phyloP scores from a whole-genome alignment of 2,888 invertebrate species.

The Fissipunctia ypsillon region DNA sequence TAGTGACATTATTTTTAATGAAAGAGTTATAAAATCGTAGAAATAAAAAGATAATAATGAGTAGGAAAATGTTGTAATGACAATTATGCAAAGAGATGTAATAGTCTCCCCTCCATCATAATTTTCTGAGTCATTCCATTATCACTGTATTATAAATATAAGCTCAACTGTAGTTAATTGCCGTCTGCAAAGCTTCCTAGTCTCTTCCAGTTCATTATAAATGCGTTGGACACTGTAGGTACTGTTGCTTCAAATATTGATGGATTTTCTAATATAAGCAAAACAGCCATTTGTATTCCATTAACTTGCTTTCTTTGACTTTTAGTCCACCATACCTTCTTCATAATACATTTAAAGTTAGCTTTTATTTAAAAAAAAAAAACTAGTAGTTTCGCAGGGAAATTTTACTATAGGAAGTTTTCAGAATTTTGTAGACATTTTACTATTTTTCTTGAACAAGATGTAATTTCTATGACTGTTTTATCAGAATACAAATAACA shows the following conservation, averaged over 20 bases:
- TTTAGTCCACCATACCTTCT: constrained; percentile 65
- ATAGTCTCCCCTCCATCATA: not conserved
- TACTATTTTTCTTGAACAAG: constrained; percentile 27
- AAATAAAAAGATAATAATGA: too few species aligned
- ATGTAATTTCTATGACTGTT: constrained; percentile 16
- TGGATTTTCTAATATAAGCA: constrained; percentile 82
- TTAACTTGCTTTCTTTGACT: constrained; percentile 76
- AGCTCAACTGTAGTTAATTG: not conserved
- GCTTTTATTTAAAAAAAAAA: constrained; percentile 43
- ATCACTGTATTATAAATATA: not conserved
- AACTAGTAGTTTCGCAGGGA: constrained; percentile 14
- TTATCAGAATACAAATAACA: constrained; percentile 22
- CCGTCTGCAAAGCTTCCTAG: not conserved
- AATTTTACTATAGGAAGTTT: constrained; percentile 27
- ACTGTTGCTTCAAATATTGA: constrained; percentile 79
- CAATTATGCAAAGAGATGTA: not conserved
- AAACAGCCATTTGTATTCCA: constrained; percentile 85
- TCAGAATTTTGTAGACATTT: constrained; percentile 37
- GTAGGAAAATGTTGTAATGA: not conserved
- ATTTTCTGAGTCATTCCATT: not conserved
- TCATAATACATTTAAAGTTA: constrained; percentile 48
- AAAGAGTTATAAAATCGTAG: too few species aligned
- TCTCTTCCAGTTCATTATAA: constrained; percentile 61
- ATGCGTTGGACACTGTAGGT: constrained; percentile 37
- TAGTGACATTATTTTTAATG: too few species aligned